A percentile compares a stretch with the other conserved stretches of the same genome.
These are phyloP conservation scores for Pagetopsis macropterus DNA, from an alignment of 2,797 vertebrate genomes.

Conservation along the genomic window DNA sequence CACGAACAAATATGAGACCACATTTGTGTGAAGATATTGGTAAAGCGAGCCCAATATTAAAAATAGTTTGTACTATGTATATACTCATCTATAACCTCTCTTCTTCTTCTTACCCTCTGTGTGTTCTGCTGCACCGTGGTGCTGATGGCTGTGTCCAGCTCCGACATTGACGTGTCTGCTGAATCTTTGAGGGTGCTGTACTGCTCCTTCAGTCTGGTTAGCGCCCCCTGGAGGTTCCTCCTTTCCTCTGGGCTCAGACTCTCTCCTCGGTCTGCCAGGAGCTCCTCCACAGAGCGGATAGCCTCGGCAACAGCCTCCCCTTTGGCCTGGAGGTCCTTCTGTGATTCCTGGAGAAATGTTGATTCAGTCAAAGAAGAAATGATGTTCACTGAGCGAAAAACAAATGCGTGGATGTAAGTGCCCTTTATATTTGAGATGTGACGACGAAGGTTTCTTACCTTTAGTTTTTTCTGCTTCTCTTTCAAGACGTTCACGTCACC, in stretches of 20 bases:
- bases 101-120: conserved; percentile 85
- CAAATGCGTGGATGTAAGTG: too few species aligned
- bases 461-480: conserved; percentile 87
- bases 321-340: conserved; percentile 87
- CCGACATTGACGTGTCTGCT: conserved; percentile 82
- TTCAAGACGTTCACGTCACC: conserved; percentile 86
- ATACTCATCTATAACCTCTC: not conserved
- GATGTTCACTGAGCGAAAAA: not conserved
- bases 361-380: not conserved
- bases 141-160: conserved; percentile 87
- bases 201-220: conserved; percentile 89
- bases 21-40: too few species aligned
- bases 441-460: conserved; percentile 79
- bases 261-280: conserved; percentile 85
- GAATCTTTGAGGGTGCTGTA: conserved; percentile 86
- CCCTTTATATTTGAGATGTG: not conserved
- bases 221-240: conserved; percentile 81
- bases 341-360: conserved; percentile 84
- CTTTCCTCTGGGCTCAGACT: conserved; percentile 80
- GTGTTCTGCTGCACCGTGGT: conserved; percentile 92
- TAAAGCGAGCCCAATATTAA: too few species aligned
- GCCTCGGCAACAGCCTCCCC: conserved; percentile 82
- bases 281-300: conserved; percentile 90
- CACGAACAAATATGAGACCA: too few species aligned
- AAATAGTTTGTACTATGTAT: not conserved